Percentiles rank a stretch among this genome's conserved stretches.
Conservation (phyloP, 2,113 vertebrate genomes). For the Fregetta grallaria region DNA sequence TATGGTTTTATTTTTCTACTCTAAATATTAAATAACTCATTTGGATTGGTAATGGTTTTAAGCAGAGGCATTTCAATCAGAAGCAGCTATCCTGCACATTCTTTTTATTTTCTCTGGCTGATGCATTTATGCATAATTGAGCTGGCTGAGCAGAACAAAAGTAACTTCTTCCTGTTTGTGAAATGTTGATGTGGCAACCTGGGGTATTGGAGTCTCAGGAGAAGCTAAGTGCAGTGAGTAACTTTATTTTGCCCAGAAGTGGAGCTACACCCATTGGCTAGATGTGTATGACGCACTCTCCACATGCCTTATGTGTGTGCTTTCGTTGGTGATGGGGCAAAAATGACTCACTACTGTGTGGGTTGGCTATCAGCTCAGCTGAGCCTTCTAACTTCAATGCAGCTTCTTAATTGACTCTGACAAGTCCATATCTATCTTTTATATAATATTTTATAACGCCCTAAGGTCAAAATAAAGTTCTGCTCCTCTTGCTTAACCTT, state of each 20-base stretch:
- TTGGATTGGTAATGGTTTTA: neutral
- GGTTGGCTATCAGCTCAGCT: slow-evolving; percentile 55
- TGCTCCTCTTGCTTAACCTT: slow-evolving; percentile 21
- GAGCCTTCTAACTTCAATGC: neutral
- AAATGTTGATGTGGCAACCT: neutral
- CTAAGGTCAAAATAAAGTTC: slow-evolving; percentile 55
- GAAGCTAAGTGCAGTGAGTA: neutral
- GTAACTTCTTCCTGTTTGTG: neutral
- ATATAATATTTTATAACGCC: slow-evolving; percentile 53
- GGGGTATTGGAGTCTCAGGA: neutral
- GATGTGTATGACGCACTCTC: slow-evolving; percentile 15
- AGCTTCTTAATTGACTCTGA: slow-evolving; percentile 53
- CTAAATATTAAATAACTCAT: neutral
- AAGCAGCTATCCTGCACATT: neutral
- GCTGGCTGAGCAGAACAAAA: neutral
- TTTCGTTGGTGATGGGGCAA: slow-evolving; percentile 26
- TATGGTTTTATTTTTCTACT: neutral
- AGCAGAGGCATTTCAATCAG: neutral
- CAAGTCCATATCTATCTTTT: slow-evolving; percentile 55
- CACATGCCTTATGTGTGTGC: neutral
- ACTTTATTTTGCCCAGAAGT: neutral
- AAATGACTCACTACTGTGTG: slow-evolving; percentile 59
- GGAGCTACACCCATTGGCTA: slow-evolving; percentile 14
- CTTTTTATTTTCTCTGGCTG: neutral
- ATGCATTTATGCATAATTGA: neutral